Evolutionary conservation across 37 sponge, comb jelly and placozoan genomes (phyloP).

Genomic region (Eunapius fragilis): DNA sequence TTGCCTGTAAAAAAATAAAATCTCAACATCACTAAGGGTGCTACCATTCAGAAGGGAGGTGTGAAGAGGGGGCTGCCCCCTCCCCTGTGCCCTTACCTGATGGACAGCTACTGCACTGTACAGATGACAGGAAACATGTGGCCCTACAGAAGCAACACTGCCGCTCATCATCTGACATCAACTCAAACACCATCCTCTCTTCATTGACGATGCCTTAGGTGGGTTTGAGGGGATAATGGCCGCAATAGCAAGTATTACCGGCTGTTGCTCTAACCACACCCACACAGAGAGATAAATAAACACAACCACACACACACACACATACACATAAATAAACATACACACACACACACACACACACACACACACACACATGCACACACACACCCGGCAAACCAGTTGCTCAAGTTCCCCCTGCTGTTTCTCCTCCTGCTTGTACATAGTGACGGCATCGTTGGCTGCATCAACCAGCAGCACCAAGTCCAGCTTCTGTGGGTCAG

Average conservation of each 20-base stretch:
- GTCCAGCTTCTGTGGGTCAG: slow-evolving; percentile 51
- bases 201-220: slow-evolving; percentile 32
- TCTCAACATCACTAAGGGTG: background rate
- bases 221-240: background rate
- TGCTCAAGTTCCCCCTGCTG: slow-evolving; percentile 2
- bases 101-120: slow-evolving; percentile 72
- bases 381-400: slow-evolving; percentile 26
- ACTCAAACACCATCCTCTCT: slow-evolving; percentile 55
- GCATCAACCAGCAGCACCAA: slow-evolving; percentile 66
- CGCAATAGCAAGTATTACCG: background rate
- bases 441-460: slow-evolving; percentile 37
- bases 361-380: background rate
- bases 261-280: background rate
- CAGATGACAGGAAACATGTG: slow-evolving; percentile 82
- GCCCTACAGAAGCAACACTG: slow-evolving; percentile 84
- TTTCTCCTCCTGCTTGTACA: slow-evolving; percentile 57
- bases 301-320: too few species aligned
- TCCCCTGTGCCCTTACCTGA: too few species aligned
- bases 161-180: slow-evolving; percentile 81
- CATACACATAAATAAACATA: too few species aligned
- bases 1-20: slow-evolving; percentile 3
- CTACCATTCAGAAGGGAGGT: background rate
- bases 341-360: slow-evolving; percentile 2
- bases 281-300: too few species aligned
- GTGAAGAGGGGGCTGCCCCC: too few species aligned